Base-by-base conservation (phyloP, 2,888 invertebrate genomes). In the Cataglyphis rosenhaueri region DNA sequence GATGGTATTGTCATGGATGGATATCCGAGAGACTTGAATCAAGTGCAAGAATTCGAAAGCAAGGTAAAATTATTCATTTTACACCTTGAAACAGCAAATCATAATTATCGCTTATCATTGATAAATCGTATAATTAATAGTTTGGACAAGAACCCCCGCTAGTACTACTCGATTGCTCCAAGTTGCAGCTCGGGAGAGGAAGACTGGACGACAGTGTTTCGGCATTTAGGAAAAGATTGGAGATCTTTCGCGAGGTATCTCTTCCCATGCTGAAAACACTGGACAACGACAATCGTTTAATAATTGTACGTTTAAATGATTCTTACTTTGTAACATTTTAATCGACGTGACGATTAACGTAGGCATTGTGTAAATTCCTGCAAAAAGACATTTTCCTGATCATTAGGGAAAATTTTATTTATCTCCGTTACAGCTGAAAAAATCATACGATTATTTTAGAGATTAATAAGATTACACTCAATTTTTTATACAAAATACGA, bases 1-100 rank as follows among this genome's bases (percentile, higher is more conserved):
- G 96, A 96, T 59, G 99, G 99, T 4, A 97, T 99, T 83, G 96
- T 99, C 82, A 96, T 99, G 79, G 99, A 99, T 92, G 99, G 99
- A 0, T 99, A 98, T 94, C 99, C 99, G 0, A 95, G 99, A 81
- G 98, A 99, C 92, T 95, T 98, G 93, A 96, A 97, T 70, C 99
- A 99, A 95, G 97, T 98, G 89, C 96, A 96, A 75, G 96, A 97
- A 92, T 99, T 99, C 94, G 98, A 99, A 95, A 96, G 96, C 81
- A 98, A 98, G 96, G 99, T 99, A 91, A 59, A 21, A 59, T 59
- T 78, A 59, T 1, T 57, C 21, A 38, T 18, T 15, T 29, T 3
- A 41, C 15, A 29, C 3, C 6, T 59, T n/a, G 15, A 32, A 52
- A n/a, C n/a, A 8, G n/a, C 8, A n/a, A 41, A 44, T 44, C 1